These are phyloP conservation scores for Todiramphus chloris DNA, from an alignment of 2,113 vertebrate genomes.

Conservation along the genomic window DNA sequence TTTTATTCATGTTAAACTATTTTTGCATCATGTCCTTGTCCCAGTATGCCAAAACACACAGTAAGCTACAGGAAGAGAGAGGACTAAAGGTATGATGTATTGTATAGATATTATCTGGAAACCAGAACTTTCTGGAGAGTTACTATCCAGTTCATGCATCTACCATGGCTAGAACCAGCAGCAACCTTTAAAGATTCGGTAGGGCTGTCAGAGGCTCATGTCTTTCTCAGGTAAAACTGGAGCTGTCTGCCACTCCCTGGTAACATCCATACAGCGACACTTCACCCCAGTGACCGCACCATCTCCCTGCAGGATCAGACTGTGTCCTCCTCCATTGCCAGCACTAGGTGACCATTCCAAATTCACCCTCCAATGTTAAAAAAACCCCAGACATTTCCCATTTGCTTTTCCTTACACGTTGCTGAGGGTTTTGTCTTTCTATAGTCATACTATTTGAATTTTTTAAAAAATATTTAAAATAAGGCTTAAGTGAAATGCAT, in stretches of 20 bases:
- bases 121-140: not conserved
- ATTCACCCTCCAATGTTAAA: not conserved
- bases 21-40: not conserved
- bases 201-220: not conserved
- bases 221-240: not conserved
- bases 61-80: not conserved
- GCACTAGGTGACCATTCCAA: not conserved
- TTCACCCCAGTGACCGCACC: not conserved
- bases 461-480: not conserved
- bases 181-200: not conserved
- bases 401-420: not conserved
- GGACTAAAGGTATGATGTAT: not conserved
- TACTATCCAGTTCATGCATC: not conserved
- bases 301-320: not conserved
- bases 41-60: not conserved
- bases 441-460: not conserved
- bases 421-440: not conserved
- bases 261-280: not conserved
- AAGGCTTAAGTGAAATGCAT: not conserved
- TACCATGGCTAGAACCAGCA: not conserved
- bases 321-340: not conserved
- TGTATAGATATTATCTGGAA: not conserved
- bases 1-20: not conserved
- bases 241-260: not conserved
- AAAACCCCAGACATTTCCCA: not conserved